Base-by-base conservation (phyloP, 37 sponge, comb jelly and placozoan genomes). In the Axinella damicornis region DNA sequence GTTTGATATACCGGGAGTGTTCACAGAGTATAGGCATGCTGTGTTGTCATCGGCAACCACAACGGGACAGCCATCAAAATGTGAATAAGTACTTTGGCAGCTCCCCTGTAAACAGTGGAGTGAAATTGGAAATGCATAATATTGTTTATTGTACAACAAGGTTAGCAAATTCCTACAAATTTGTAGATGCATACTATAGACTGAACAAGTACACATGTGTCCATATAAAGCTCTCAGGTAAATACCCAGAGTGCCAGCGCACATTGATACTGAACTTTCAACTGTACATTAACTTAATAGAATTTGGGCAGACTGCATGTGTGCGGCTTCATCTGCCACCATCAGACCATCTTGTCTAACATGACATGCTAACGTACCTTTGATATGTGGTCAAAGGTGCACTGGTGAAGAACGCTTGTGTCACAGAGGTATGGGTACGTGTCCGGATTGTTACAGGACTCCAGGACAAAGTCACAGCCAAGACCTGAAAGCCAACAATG, bases 371-470 rank as follows among this genome's bases (percentile, higher is more conserved):
- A 46, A 20, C 21, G 2, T 4, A 74, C 74, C 74, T 74, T 74
- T 53, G 74, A 35, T 74, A 35, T 30, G 18, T 25, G 56, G 31
- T 74, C 74, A 74, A 54, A 74, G 0, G 74, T 74, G 38, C 74
- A 74, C 28, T 19, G 30, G n/a, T 74, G 53, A 46, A 30, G 31
- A 21, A 17, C 53, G 12, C 25, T 17, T n/a, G 52, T 18, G 13
- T 67, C 78, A 78, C 86, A 85, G 32, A 57, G 22, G 25, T 85
- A 85, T 0, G 86, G 86, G 33, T 55, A 85, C 40, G 53, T 57
- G 18, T 30, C 9, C 2, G 22, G 32, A 53, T 53, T 70, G 22
- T 27, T 55, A 52, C 86, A 85, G 27, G 34, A 54, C 22, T 77
- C 79, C 31, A 31, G 53, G 28, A 85, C 55, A 61, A 85, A 85